Base-by-base conservation (phyloP, 2,797 vertebrate species). In the Dallia pectoralis region DNA sequence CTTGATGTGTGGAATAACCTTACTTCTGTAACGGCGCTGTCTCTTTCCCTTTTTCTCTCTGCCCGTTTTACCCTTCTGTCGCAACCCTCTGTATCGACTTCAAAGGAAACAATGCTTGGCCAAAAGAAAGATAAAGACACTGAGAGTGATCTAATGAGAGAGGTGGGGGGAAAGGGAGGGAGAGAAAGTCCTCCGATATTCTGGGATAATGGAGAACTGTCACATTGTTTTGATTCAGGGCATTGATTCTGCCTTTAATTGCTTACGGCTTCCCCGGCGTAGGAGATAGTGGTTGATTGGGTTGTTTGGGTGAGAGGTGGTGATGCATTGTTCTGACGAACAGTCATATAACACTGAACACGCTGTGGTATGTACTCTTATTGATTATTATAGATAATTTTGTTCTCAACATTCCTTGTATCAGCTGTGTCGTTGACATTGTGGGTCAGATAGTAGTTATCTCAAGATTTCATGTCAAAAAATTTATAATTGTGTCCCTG, bases 191-290 rank as follows among this genome's bases (percentile, higher is more conserved):
- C 75, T 85, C 77, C 79, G 82, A 81, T 81, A 87, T 88, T 83
- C 84, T 75, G 82, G 85, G 87, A 86, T 89, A 90, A 92, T 90
- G 81, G 88, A 92, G 88, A 92, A 89, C 89, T 92, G 89, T 88
- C 88, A 89, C 87, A 81, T 77, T 82, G 80, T 90, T 93, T 90
- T 89, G 88, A 91, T 88, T 88, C 87, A 86, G 84, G 79, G 84
- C 87, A 91, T 90, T 89, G 90, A 90, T 92, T 90, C 84, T 77
- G 78, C 71, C 87, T 90, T 89, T 92, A 92, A 91, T 92, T 92
- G 90, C 89, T 88, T 88, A 64, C 77, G 85, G 80, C 80, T 80
- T 86, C 80, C 49, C 67, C 77, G 79, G 77, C 83, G 81, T 80
- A 59, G 81, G 79, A 78, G 87, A 91, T 44, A 44, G 40, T 14